Base-by-base conservation (phyloP, 2,888 invertebrate genomes). In the Callyntrura sp. region DNA sequence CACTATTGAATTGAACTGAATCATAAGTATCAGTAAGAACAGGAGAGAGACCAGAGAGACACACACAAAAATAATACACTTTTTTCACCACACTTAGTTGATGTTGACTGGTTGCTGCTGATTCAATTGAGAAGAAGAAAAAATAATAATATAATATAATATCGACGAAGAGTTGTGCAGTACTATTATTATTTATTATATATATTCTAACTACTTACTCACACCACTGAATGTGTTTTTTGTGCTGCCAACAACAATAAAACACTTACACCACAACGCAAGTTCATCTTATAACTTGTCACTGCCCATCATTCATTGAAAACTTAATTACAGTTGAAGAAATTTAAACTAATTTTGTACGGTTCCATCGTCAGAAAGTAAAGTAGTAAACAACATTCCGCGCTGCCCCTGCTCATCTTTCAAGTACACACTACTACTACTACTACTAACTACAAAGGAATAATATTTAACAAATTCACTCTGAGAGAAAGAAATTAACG, bases 261-360 rank as follows among this genome's bases (percentile, higher is more conserved):
- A 70, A 84, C 70, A 70, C 62, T 83, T 62, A 83, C 48, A 23
- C 11, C 73, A 76, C 20, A 76, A 82, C 83, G 84, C 51, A 88
- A 88, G 88, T 88, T 88, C 88, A 88, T 73, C 57, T 88, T 73
- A n/a, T 65, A 88, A 89, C 85, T 85, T 89, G 89, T 89, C 89
- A 89, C 89, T 89, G 89, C 89, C 89, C 85, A 82, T 81, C 87
- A 88, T 84, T 88, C 88, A 88, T 84, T 88, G 88, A 88, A 81
- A 81, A 83, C 62, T 83, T 70, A 88, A 88, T 83, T 83, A 85
- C 73, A 14, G 55, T 12, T 85, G 60, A 73, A 78, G 51, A 76
- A 62, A 70, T 55, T 55, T 84, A 79, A 81, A 60, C 20, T 60
- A 35, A 60, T 43, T 76, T 76, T 76, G 55, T 48, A 73, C 55